Evolutionary conservation across 1,140 invertebrate species (phyloP).

Genomic region (Musca vetustissima): DNA sequence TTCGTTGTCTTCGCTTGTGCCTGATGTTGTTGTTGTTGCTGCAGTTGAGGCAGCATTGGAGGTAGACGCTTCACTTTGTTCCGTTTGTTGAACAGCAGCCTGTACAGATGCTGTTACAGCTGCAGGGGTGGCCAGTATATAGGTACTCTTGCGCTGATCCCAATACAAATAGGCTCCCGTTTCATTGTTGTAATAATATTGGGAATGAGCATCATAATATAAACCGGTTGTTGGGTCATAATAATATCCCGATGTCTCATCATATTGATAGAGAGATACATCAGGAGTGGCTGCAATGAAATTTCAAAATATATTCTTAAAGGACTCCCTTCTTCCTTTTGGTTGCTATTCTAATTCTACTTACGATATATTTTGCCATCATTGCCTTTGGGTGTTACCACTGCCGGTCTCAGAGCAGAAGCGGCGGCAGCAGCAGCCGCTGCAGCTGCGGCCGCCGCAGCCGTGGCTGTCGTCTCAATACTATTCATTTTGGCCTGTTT

Average conservation of each 20-base stretch:
- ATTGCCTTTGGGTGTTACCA: conserved; percentile 59
- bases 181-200: conserved; percentile 90
- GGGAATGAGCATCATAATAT: conserved; percentile 94
- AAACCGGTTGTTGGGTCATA: conserved; percentile 90
- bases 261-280: conserved; percentile 88
- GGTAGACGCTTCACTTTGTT: conserved; percentile 42
- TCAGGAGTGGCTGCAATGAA: conserved; percentile 74
- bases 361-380: conserved; percentile 70
- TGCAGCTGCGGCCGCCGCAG: conserved; percentile 46
- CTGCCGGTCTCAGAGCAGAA: conserved; percentile 40
- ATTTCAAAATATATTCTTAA: not conserved
- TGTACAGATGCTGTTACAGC: conserved; percentile 55
- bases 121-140: conserved; percentile 70
- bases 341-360: conserved; percentile 39
- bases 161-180: conserved; percentile 94
- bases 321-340: no score
- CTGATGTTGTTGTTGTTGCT: conserved; percentile 42
- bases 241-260: conserved; percentile 94
- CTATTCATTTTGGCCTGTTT: conserved; percentile 53
- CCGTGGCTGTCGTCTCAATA: conserved; percentile 46
- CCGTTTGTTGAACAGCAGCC: conserved; percentile 38
- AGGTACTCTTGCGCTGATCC: conserved; percentile 81
- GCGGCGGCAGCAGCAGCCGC: conserved; percentile 45
- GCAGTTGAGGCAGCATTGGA: conserved; percentile 36
- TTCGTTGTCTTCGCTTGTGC: conserved; percentile 52